phyloP scores from a whole-genome alignment of 1,140 invertebrate genomes.

The Trichonephila inaurata region DNA sequence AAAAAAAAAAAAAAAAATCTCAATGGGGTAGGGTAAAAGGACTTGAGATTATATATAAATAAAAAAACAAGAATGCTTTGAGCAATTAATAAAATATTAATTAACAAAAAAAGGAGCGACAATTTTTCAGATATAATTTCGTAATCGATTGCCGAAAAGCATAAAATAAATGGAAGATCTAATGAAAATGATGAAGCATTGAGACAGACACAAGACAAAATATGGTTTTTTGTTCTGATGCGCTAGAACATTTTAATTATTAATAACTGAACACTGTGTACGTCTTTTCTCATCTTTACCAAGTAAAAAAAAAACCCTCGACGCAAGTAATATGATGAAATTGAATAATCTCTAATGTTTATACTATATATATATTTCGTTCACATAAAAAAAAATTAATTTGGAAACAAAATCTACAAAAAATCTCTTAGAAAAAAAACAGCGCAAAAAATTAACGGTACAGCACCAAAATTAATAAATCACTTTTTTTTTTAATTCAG shows the following conservation, averaged over 20 bases:
- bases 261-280: background rate
- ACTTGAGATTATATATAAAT: too few relatives aligned
- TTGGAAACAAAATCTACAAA: background rate
- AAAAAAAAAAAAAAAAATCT: too few relatives aligned
- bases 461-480: slow-evolving; percentile 57
- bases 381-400: background rate
- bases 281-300: background rate
- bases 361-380: background rate
- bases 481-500: slow-evolving; percentile 14
- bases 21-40: too few relatives aligned
- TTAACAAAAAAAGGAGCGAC: too few relatives aligned
- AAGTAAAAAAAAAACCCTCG: background rate
- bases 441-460: background rate
- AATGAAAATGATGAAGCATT: background rate
- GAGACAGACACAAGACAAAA: background rate
- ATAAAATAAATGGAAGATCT: background rate
- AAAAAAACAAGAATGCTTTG: too few relatives aligned
- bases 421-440: background rate
- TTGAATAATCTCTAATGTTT: background rate
- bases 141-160: too few relatives aligned
- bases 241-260: background rate
- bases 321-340: background rate
- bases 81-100: too few relatives aligned
- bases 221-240: background rate
- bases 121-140: too few relatives aligned